Evolutionary conservation across 1,140 invertebrate species (phyloP).

Genomic region (Homarus americanus): DNA sequence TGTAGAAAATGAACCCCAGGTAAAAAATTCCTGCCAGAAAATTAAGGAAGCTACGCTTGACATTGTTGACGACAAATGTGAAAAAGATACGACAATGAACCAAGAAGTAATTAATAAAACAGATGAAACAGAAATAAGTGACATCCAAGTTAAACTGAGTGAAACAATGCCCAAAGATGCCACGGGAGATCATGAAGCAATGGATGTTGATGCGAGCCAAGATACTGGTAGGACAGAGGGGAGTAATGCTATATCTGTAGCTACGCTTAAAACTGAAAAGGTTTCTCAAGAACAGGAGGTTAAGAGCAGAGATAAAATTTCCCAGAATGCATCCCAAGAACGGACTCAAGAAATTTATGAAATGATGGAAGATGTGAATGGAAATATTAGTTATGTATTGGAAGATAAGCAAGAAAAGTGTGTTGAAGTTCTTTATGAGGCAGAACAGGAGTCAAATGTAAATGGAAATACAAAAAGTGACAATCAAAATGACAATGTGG

Average conservation of each 20-base stretch:
- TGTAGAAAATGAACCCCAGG: not conserved
- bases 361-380: conserved; percentile 46
- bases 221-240: not conserved
- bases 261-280: not conserved
- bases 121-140: not conserved
- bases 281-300: not conserved
- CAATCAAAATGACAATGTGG: not conserved
- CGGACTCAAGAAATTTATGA: not conserved
- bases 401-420: not conserved
- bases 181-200: not conserved
- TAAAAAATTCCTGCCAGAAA: not conserved
- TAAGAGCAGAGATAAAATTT: not conserved
- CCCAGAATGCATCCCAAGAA: not conserved
- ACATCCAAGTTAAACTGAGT: not conserved
- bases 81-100: not conserved
- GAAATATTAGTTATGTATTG: conserved; percentile 43
- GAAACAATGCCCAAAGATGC: not conserved
- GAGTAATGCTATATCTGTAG: not conserved
- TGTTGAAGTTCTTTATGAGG: not conserved
- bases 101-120: not conserved
- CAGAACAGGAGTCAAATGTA: not conserved
- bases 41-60: not conserved
- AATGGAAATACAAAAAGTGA: not conserved
- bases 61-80: not conserved
- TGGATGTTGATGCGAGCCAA: not conserved